These are phyloP conservation scores for Atlantisia rogersi DNA, from an alignment of 2,113 vertebrate species.

Conservation along the genomic window DNA sequence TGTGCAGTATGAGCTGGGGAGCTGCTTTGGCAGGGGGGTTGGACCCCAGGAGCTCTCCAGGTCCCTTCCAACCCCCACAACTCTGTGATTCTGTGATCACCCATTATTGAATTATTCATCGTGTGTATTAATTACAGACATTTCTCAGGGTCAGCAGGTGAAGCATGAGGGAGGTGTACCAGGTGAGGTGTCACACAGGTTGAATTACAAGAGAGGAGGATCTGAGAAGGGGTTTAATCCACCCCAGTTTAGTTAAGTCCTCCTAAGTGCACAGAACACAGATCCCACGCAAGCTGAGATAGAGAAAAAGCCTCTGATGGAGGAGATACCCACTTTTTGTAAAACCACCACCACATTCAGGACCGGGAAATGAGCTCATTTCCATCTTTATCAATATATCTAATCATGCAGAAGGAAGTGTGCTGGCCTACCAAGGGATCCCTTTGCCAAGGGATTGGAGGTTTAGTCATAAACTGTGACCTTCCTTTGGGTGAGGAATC, in stretches of 20 bases:
- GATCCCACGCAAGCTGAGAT: rapidly evolving
- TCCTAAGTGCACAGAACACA: rapidly evolving
- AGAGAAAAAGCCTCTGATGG: background rate
- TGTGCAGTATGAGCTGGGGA: too few species aligned
- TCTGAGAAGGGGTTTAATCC: background rate
- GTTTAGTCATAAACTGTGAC: background rate
- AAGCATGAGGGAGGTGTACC: rapidly evolving
- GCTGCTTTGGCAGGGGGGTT: too few species aligned
- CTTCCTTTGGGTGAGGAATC: background rate
- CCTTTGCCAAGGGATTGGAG: background rate
- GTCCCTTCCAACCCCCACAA: too few species aligned
- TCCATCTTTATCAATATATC: background rate
- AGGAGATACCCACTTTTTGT: background rate
- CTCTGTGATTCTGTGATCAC: too few species aligned
- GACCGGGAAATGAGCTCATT: background rate
- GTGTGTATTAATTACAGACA: background rate
- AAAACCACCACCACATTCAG: too few species aligned
- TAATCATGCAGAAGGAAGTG: background rate
- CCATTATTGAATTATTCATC: constrained; percentile 14
- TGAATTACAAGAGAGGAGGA: background rate
- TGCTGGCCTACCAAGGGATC: rapidly evolving
- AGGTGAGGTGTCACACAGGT: background rate
- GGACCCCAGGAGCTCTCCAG: too few species aligned
- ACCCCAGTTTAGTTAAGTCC: background rate
- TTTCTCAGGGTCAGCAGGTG: rapidly evolving